Evolutionary conservation across 2,888 invertebrate species (phyloP).

Genomic region (Eupithecia vulgata): DNA sequence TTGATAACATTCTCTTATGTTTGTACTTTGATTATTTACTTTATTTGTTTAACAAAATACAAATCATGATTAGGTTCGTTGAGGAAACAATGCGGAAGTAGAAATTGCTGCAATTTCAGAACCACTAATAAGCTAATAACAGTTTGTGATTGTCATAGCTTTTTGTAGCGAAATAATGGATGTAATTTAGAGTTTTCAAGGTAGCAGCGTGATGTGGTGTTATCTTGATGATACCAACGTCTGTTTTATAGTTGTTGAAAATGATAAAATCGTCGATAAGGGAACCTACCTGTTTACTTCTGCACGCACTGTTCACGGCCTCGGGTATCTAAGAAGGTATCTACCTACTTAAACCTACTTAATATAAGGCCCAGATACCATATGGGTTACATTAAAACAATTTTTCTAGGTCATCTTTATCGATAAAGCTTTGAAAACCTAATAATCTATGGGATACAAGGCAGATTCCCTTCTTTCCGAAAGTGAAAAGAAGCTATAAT

Average conservation of each 20-base stretch:
- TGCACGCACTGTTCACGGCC: neutral
- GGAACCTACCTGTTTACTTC: conserved; percentile 2
- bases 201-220: conserved; percentile 10
- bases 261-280: conserved; percentile 9
- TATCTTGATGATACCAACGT: conserved; percentile 1
- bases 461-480: too few species aligned
- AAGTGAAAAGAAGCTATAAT: too few species aligned
- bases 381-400: too few species aligned
- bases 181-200: conserved; percentile 19
- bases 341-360: too few species aligned
- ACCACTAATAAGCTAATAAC: neutral
- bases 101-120: neutral
- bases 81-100: conserved; percentile 10
- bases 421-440: too few species aligned
- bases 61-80: conserved; percentile 2
- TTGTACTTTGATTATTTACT: conserved; percentile 38
- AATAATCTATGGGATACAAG: too few species aligned
- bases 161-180: conserved; percentile 11
- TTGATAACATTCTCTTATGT: conserved; percentile 60
- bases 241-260: conserved; percentile 17
- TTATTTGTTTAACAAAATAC: conserved; percentile 28
- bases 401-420: too few species aligned
- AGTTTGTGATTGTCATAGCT: neutral
- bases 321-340: neutral
- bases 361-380: too few species aligned